Evolutionary conservation across 1,140 invertebrate species (phyloP).

Genomic region (Portunus trituberculatus): DNA sequence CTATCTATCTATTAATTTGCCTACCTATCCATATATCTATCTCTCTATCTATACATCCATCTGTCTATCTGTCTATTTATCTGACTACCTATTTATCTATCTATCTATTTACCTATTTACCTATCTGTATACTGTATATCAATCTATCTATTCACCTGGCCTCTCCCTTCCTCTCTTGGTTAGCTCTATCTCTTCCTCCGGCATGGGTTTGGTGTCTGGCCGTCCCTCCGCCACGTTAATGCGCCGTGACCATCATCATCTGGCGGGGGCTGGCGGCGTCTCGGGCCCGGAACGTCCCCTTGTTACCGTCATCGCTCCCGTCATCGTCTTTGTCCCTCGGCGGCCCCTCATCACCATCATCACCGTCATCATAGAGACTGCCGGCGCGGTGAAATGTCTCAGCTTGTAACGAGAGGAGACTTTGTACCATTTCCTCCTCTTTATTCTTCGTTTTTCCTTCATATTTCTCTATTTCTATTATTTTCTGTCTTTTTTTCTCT

Average conservation of each 20-base stretch:
- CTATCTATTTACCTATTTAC: too few species aligned
- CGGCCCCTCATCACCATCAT: background rate
- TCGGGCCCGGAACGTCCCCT: background rate
- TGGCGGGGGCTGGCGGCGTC: background rate
- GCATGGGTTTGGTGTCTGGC: background rate
- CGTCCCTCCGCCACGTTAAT: background rate
- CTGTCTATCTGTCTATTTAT: too few species aligned
- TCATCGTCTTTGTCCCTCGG: background rate
- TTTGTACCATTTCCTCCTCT: background rate
- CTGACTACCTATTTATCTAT: too few species aligned
- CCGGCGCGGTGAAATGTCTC: background rate
- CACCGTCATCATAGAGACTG: background rate
- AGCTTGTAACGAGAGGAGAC: conserved; percentile 3
- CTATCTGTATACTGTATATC: too few species aligned
- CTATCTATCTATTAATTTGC: too few species aligned
- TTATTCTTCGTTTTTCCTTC: background rate
- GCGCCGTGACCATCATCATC: conserved; percentile 8
- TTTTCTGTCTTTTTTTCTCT: background rate
- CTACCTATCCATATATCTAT: too few species aligned
- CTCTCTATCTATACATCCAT: too few species aligned
- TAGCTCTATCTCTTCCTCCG: background rate
- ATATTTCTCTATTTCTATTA: background rate
- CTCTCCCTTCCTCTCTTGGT: too few species aligned
- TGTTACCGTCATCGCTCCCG: background rate
- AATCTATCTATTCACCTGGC: too few species aligned